Base-by-base conservation (phyloP, 2,888 invertebrate genomes). In the Priocnemis perturbator region DNA sequence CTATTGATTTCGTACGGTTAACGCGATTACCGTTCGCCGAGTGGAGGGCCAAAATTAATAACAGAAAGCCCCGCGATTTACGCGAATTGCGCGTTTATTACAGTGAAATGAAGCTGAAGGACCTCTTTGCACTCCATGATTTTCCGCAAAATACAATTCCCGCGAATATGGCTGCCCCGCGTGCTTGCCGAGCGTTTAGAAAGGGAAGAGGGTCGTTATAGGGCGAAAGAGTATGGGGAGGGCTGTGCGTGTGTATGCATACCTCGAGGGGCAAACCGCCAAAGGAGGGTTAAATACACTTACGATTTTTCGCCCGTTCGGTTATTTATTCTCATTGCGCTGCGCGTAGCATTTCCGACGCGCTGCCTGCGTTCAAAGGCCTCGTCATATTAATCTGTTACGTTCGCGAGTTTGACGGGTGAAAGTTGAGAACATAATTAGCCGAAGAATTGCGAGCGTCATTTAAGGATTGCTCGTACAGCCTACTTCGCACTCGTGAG, bases 51-150 rank as follows among this genome's bases (percentile, higher is more conserved):
- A 70, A 81, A 85, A 84, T 85, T 81, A 82, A 82, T 85, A 81
- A 79, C 75, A 76, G 74, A 71, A 74, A 73, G 72, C 73, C 71
- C 11, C 60, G 64, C 70, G 74, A 82, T 78, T 78, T 74, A 66
- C 73, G 69, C 61, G 78, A 80, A 84, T 84, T 82, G 76, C 68
- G 37, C 77, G 73, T 76, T 81, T 75, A 76, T 80, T 74, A 74
- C 60, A 52, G 70, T 64, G 62, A 76, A 83, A 75, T 74, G 75
- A 77, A 78, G 71, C 74, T 69, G 67, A 69, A 77, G 61, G 62
- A 71, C 60, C 71, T 50, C 61, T 21, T 68, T 57, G 66, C 55
- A 64, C 45, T 45, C 55, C 50, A 69, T 67, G 64, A 74, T 71
- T 73, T 70, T 77, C 69, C 60, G 60, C 61, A 52, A 64, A 73